Evolutionary conservation across 2,797 vertebrate genomes (phyloP), one percentile per base, ranked within the genome.

Genomic region (Melanotaenia parkinsoni): DNA sequence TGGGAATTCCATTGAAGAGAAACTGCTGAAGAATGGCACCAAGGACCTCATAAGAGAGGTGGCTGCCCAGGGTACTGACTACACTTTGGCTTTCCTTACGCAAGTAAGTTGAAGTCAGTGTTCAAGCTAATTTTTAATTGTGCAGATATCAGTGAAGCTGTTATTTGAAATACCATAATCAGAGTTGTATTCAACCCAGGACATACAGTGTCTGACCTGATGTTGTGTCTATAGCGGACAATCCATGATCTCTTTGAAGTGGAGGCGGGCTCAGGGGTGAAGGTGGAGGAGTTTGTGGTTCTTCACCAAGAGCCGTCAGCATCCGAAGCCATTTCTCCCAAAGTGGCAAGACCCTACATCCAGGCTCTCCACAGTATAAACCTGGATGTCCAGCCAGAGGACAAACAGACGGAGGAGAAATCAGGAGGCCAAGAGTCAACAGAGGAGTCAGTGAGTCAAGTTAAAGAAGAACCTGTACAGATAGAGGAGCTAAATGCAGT

Each of bases 221-320:
- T 72, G 1, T 68, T 79, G 9, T 82, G 5, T 67, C 26, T 81
- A 6, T 68, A 99, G 98, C 96, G 97, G 81, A 99, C 98, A 0
- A 99, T 99, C 90, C 97, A 98, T 90, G 98, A 99, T 88, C 95
- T 99, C 67, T 99, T 99, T 91, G 98, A 99, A 87, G 97, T 98
- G 64, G 98, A 99, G 77, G 93, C 96, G 0, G 97, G 96, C 43
- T 98, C 96, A 7, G 95, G 96, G 6, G 96, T 98, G 78, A 99
- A 98, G 88, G 97, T 99, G 7, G 98, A 99, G 89, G 98, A 99
- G 88, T 99, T 98, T 78, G 98, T 99, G 1, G 96, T 99, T 50
- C 96, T 99, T 59, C 96, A 98, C 70, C 98, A 99, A 89, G 98
- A 99, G 40, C 97, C 98, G 0, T 98, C 97, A 1, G 95, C 96